These are phyloP conservation scores for Gibbula magus DNA, from an alignment of 2,888 invertebrate genomes.

Conservation along the genomic window DNA sequence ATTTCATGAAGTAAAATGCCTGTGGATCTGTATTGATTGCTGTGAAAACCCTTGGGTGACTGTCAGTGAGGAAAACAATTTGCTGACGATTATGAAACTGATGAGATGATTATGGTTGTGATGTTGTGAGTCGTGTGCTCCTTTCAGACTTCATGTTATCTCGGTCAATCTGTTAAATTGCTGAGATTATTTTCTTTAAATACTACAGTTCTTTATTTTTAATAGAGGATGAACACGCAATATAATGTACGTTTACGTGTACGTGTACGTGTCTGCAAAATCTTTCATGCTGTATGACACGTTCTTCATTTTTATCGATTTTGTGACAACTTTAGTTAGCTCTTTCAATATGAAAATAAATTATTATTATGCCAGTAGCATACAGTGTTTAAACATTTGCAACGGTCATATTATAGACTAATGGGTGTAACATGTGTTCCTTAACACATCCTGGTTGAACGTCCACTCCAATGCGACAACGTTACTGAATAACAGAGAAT, in stretches of 20 bases:
- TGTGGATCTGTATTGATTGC: conserved; percentile 19
- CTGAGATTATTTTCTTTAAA: too few species aligned
- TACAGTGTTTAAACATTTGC: neutral
- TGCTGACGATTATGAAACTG: conserved; percentile 22
- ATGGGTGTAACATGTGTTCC: too few species aligned
- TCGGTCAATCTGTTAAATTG: too few species aligned
- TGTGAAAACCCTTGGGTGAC: conserved; percentile 12
- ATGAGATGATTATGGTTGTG: conserved; percentile 33
- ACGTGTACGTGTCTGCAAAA: neutral
- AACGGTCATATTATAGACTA: too few species aligned
- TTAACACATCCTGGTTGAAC: too few species aligned
- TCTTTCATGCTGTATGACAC: neutral
- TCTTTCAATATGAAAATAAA: neutral
- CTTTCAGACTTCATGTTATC: too few species aligned
- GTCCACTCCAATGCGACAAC: too few species aligned
- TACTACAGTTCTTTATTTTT: too few species aligned
- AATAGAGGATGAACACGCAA: too few species aligned
- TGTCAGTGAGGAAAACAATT: conserved; percentile 23
- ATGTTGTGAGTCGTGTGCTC: conserved; percentile 8
- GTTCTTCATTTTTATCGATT: neutral
- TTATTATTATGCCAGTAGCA: neutral
- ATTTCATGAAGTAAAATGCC: conserved; percentile 23
- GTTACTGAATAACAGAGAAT: too few species aligned
- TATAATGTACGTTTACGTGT: too few species aligned
- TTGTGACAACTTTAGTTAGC: neutral